Base-by-base conservation (phyloP, 2,113 vertebrate species). In the Irena cyanogastra region DNA sequence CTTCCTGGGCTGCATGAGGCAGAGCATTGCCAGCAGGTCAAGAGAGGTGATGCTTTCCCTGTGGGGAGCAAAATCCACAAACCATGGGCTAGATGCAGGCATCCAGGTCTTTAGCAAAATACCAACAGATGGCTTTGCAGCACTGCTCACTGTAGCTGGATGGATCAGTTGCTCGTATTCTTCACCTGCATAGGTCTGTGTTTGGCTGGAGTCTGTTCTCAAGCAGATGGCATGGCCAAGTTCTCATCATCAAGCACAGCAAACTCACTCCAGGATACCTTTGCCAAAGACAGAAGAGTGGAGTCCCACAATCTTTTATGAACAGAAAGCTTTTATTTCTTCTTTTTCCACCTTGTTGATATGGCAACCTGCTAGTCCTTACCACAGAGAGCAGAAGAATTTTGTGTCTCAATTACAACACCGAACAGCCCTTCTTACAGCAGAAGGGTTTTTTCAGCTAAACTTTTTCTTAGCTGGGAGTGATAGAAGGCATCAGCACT, bases 381-480 rank as follows among this genome's bases (percentile, higher is more conserved):
- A 4, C 76, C 70, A 39, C 21, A 92, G 41, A 41, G 57, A 94
- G 70, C 21, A 86, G 91, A 95, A 44, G 14, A 54, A 65, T 57
- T 77, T 77, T 63, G 24, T 95, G 14, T 80, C 82, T 88, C 84
- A 92, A 7, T 89, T 93, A 71, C 14, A 61, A 60, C 39, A 69
- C 16, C 22, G 60, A 63, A 39, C 16, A 75, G 28, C 42, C 61
- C 61, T 85, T 78, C 82, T 81, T 89, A 50, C 17, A 76, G 39
- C 52, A 95, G 47, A 59, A 91, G 49, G 0, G 26, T 47, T 65
- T 80, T 71, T 74, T 61, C 47, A 91, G 57, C 13, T 89, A 66
- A 97, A 71, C n/a, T 39, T 96, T 92, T 91, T 82, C 57, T 87
- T 89, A 78, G 16, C 26, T 87, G 79, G 50, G 22, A 95, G 56